Base-by-base conservation (phyloP, 30 jellyfish, hydroid and myxozoan species). In the Aurelia sp. region DNA sequence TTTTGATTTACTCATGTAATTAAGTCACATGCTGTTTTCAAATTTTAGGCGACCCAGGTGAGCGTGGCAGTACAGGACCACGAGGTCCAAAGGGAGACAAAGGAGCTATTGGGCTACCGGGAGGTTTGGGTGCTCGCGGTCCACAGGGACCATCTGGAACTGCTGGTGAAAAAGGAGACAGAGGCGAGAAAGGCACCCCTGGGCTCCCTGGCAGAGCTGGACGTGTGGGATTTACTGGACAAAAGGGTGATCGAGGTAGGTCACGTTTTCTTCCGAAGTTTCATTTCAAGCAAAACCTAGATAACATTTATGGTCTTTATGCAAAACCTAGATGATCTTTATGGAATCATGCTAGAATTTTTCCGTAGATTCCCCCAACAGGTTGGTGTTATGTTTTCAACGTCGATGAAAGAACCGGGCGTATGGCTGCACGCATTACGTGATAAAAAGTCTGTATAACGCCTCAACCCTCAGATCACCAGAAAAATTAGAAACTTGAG, bases 201-300 rank as follows among this genome's bases (percentile, higher is more conserved):
- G 92, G 92, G 7, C 70, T 5, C 16, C n/a, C 13, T 17, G 92
- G 92, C 6, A 50, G 80, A 18, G 91, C 59, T 40, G 89, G 85
- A 20, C 80, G 71, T 27, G 44, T 79, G 52, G 97, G 97, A 41
- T 50, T 67, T 17, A 20, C 66, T 13, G 88, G 88, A 16, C 82
- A 52, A 63, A 72, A 82, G 83, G 97, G 97, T 41, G 92, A 88
- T 62, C 61, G 88, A 68, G 97, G 97, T 80, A 78, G 13, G 30
- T 59, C 27, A 13, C 24, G 10, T 70, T 64, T 38, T 21, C 15
- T 64, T 21, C 19, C 1, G 13, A 61, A 61, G 11, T 19, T 61
- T 22, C 27, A 19, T 22, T 44, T 44, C 55, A 44, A 44, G 55
- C 7, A 44, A 44, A 44, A 8, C 8, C 3, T 44, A 2, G 55